These are phyloP conservation scores for Triops longicaudatus DNA, from an alignment of 1,140 invertebrate species.

Conservation along the genomic window DNA sequence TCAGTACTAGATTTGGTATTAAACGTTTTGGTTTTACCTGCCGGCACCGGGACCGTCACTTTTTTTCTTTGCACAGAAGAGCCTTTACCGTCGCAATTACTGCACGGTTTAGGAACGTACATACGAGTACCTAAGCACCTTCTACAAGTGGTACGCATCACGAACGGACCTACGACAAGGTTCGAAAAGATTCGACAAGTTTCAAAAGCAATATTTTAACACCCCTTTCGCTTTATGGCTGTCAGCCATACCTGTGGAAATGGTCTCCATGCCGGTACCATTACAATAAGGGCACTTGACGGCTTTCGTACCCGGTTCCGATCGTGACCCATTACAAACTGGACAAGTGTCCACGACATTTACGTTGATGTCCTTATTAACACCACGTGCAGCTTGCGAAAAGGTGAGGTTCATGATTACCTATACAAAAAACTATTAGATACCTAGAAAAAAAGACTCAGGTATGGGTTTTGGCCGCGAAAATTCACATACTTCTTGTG, in stretches of 20 bases:
- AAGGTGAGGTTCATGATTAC: constrained; percentile 84
- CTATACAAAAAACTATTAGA: constrained; percentile 41
- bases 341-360: constrained; percentile 89
- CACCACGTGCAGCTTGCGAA: constrained; percentile 88
- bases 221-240: neutral
- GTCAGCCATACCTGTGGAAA: constrained; percentile 51
- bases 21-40: constrained; percentile 49
- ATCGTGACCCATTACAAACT: constrained; percentile 74
- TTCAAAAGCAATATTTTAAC: constrained; percentile 24
- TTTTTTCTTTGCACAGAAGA: constrained; percentile 79
- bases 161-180: constrained; percentile 68
- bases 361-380: constrained; percentile 85
- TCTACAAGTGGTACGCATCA: constrained; percentile 93
- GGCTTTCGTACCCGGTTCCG: constrained; percentile 80
- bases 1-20: neutral
- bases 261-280: constrained; percentile 93
- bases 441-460: neutral
- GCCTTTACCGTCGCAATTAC: constrained; percentile 89
- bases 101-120: constrained; percentile 83
- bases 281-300: constrained; percentile 83
- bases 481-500: constrained; percentile 64
- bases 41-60: constrained; percentile 90
- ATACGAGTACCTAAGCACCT: constrained; percentile 80
- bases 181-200: constrained; percentile 21
- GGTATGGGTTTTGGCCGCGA: neutral